Percentiles rank a stretch among this genome's conserved stretches.
These are phyloP conservation scores for Lycocerus yunnanus DNA, from an alignment of 2,888 invertebrate genomes.

Conservation along the genomic window DNA sequence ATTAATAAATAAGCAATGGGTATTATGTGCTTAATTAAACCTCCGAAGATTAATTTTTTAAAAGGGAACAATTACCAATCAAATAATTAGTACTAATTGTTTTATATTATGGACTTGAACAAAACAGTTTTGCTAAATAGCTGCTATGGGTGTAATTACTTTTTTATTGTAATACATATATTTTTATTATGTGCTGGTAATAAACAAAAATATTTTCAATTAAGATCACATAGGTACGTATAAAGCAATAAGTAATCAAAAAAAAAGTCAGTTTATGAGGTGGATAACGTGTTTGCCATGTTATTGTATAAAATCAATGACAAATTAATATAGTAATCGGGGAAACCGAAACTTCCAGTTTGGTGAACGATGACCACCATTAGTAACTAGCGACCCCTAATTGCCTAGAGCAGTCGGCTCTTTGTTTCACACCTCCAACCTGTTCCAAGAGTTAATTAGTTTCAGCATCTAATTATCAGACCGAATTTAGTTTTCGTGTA, in stretches of 20 bases:
- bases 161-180: not conserved
- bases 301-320: slow-evolving; percentile 21
- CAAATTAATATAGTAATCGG: slow-evolving; percentile 31
- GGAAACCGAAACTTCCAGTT: slow-evolving; percentile 49
- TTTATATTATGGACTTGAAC: not conserved
- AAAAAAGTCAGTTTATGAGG: not conserved
- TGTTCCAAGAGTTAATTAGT: slow-evolving; percentile 59
- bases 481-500: slow-evolving; percentile 55
- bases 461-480: slow-evolving; percentile 60
- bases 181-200: not conserved
- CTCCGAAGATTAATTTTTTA: not conserved
- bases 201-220: not conserved
- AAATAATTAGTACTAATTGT: not conserved
- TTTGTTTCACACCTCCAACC: slow-evolving; percentile 59
- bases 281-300: not conserved
- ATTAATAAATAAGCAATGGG: not conserved
- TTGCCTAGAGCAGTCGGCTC: slow-evolving; percentile 51
- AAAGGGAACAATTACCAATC: not conserved
- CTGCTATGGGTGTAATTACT: not conserved
- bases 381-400: slow-evolving; percentile 53
- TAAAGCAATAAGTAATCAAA: too few species aligned
- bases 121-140: not conserved
- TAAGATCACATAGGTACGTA: not conserved
- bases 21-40: not conserved
- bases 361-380: slow-evolving; percentile 60